A percentile compares a stretch with the other conserved stretches of the same genome.
phyloP scores from a whole-genome alignment of 2,113 vertebrate species.

The Paralichthys olivaceus region DNA sequence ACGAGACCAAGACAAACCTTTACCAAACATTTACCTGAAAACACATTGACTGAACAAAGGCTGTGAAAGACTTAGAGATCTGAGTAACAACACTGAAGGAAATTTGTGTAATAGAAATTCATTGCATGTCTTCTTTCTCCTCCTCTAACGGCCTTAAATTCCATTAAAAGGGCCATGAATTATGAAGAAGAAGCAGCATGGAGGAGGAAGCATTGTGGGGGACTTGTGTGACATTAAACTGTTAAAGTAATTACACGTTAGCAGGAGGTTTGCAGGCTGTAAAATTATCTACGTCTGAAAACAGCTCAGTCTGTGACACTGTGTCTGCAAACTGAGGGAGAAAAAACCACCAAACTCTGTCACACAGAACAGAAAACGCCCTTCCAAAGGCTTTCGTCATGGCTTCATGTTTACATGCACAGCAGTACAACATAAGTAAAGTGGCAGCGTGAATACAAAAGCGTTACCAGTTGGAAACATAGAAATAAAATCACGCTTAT shows the following conservation, averaged over 20 bases:
- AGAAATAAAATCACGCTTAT: neutral
- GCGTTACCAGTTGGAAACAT: neutral
- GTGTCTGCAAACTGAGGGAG: slow-evolving; percentile 23
- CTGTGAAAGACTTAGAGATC: slow-evolving; percentile 10
- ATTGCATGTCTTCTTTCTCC: slow-evolving; percentile 15
- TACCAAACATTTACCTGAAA: neutral
- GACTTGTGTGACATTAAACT: slow-evolving; percentile 73
- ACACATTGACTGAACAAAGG: slow-evolving; percentile 6
- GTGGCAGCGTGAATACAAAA: neutral
- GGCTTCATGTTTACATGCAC: slow-evolving; percentile 16
- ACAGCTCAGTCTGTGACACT: neutral
- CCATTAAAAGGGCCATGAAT: slow-evolving; percentile 60
- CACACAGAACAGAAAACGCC: slow-evolving; percentile 39
- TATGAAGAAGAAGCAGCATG: slow-evolving; percentile 55
- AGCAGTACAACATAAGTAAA: slow-evolving; percentile 6
- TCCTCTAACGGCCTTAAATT: slow-evolving; percentile 37
- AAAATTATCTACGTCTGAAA: slow-evolving; percentile 56
- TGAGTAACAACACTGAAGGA: slow-evolving; percentile 2
- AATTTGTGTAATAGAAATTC: slow-evolving; percentile 35
- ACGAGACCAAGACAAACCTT: neutral
- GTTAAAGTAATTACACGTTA: slow-evolving; percentile 74
- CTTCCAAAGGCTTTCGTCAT: slow-evolving; percentile 33
- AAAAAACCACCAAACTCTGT: slow-evolving; percentile 42
- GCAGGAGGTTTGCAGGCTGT: slow-evolving; percentile 45
- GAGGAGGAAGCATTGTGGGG: slow-evolving; percentile 1